Evolutionary conservation across 2,888 invertebrate genomes (phyloP).

Genomic region (Gastracanthus pulcherrimus): DNA sequence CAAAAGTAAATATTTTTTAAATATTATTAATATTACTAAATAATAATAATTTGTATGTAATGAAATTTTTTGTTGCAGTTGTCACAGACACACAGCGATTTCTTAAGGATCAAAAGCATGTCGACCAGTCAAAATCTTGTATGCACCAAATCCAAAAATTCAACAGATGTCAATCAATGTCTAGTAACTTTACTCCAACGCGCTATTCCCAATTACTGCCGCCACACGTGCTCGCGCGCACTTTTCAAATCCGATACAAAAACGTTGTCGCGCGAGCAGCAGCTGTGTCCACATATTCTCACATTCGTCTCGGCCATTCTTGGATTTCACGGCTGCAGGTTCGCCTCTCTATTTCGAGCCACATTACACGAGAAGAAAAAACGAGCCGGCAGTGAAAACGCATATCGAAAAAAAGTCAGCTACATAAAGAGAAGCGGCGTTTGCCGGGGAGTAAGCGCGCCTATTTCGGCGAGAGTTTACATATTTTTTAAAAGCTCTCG

Average conservation of each 20-base stretch:
- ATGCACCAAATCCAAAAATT: neutral
- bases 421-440: neutral
- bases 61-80: no score
- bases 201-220: constrained; percentile 5
- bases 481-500: neutral
- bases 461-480: neutral
- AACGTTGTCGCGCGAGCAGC: neutral
- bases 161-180: constrained; percentile 18
- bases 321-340: constrained; percentile 42
- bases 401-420: neutral
- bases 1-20: no score
- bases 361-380: neutral
- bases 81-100: neutral
- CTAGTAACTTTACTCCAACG: constrained; percentile 1
- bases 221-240: neutral
- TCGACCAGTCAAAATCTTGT: neutral
- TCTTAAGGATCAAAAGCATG: neutral
- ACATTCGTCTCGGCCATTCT: constrained; percentile 16
- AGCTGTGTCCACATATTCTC: no score
- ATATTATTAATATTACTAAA: neutral
- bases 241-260: neutral
- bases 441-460: neutral
- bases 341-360: neutral
- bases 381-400: neutral
- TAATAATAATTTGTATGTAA: neutral